Evolutionary conservation across 2,888 invertebrate species (phyloP), one percentile per base, ranked within the genome.

Genomic region (Oxyteleia sp.): DNA sequence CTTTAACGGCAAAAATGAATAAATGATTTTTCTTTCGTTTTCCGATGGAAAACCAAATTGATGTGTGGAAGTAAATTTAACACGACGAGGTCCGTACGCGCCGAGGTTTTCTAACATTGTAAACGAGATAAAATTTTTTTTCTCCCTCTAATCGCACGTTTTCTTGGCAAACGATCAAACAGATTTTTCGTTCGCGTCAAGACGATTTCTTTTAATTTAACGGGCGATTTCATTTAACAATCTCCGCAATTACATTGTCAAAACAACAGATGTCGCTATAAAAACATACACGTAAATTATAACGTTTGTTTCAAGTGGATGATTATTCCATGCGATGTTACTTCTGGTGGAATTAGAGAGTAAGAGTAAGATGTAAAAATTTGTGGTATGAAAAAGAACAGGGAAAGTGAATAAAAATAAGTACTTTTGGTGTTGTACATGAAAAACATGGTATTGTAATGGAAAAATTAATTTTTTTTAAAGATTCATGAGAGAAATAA

Each of bases 161-260:
- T 43, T 41, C 72, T 61, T 72, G 61, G 72, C 72, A 43, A 61
- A 61, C 53, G 72, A 61, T 72, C 72, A 63, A 49, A 15, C 53
- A 29, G 29, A 61, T 61, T 61, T 63, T 61, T 72, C 72, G 63
- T 43, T 63, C 15, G 4, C 29, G 23, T 51, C 51, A 51, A 63
- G 63, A 51, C 32, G 41, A 74, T 74, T 74, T 64, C 63, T 74
- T 74, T 74, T 64, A 74, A 64, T 74, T 63, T 18, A 74, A 74
- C 74, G 20, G 18, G 18, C 63, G 41, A 64, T 71, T 64, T 74
- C 32, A 53, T 61, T 64, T 35, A 55, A 74, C 53, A 55, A 53
- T 53, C 32, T 18, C 13, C 4, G 20, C 35, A 74, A 74, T 74
- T 74, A 53, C 45, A 53, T 32, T 64, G 63, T 74, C 74, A 63